These are phyloP conservation scores for Apteryx mantelli DNA, from an alignment of 2,113 vertebrate species.

Conservation along the genomic window DNA sequence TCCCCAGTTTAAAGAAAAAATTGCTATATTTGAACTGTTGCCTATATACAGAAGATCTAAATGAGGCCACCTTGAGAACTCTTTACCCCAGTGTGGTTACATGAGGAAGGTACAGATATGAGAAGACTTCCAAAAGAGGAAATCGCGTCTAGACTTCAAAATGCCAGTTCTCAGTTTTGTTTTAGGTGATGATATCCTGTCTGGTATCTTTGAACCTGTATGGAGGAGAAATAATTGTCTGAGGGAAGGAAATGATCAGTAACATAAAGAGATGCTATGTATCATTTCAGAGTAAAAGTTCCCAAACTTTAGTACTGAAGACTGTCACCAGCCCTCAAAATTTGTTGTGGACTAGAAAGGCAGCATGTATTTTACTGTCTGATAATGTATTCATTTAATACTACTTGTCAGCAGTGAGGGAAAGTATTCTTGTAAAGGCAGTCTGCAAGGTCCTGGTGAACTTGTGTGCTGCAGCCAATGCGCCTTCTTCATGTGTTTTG, in stretches of 20 bases:
- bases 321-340: neutral
- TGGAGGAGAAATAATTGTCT: slow-evolving; percentile 25
- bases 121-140: slow-evolving; percentile 68
- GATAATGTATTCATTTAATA: neutral
- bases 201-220: slow-evolving; percentile 1
- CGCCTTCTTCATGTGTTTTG: neutral
- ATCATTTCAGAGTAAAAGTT: slow-evolving; percentile 2
- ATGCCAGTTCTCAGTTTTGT: slow-evolving; percentile 66
- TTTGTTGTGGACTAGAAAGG: neutral
- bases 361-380: neutral
- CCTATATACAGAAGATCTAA: neutral
- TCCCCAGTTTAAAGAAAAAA: neutral
- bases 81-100: slow-evolving; percentile 6
- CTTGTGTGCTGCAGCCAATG: neutral
- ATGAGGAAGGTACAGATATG: slow-evolving; percentile 64
- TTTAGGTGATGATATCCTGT: slow-evolving; percentile 57
- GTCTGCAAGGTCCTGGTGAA: neutral
- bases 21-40: neutral
- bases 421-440: neutral
- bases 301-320: neutral
- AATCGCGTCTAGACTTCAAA: slow-evolving; percentile 68
- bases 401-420: neutral
- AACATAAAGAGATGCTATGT: neutral
- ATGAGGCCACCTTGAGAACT: slow-evolving; percentile 34
- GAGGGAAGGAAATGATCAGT: neutral